These are phyloP conservation scores for Penaeus monodon DNA, from an alignment of 2,888 invertebrate genomes.

Conservation along the genomic window DNA sequence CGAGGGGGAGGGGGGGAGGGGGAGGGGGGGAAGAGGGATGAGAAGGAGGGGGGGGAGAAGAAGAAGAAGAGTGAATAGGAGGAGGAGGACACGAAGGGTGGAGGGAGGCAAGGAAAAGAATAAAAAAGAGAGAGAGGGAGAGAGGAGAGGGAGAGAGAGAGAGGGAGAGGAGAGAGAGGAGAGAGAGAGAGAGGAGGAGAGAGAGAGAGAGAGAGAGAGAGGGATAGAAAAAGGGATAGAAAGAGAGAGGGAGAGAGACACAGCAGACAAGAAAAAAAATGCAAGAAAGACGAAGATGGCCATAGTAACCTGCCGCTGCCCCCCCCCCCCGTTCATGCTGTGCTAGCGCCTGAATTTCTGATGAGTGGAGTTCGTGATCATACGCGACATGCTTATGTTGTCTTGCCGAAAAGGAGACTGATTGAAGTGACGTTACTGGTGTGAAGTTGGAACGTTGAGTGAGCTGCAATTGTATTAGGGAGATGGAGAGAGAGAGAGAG, in stretches of 20 bases:
- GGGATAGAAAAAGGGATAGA: not conserved
- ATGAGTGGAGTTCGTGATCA: too few species aligned
- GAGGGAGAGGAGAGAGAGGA: too few species aligned
- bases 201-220: not conserved
- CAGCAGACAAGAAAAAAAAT: too few species aligned
- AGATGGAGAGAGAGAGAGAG: too few species aligned
- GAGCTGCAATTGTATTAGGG: too few species aligned
- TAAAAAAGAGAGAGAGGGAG: too few species aligned
- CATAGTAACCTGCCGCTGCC: not conserved
- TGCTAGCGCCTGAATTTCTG: too few species aligned
- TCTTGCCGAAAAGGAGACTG: too few species aligned
- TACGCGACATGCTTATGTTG: too few species aligned
- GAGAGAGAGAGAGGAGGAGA: not conserved
- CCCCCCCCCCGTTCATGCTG: not conserved
- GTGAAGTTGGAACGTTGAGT: too few species aligned
- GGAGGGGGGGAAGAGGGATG: not conserved
- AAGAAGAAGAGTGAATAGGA: not conserved
- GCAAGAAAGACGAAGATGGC: too few species aligned
- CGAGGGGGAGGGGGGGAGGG: not conserved
- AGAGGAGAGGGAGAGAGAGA: not conserved
- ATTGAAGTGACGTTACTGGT: too few species aligned
- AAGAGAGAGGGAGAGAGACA: not conserved
- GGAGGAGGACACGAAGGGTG: not conserved
- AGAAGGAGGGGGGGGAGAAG: not conserved
- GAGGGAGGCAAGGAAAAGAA: not conserved